Conservation (phyloP, 2,888 invertebrate species). For the Bombyx huttoni region DNA sequence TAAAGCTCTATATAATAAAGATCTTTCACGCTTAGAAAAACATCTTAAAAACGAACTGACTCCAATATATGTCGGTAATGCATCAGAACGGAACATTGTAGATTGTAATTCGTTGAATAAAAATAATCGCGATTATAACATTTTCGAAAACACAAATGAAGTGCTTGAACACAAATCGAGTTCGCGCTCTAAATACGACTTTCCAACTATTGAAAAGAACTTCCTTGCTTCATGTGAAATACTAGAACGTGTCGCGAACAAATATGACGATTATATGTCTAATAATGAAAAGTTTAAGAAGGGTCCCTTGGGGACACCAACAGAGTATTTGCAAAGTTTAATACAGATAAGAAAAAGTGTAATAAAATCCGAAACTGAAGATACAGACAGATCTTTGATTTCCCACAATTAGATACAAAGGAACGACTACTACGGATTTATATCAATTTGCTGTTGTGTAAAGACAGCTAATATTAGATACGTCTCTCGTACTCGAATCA, state of each 20-base stretch:
- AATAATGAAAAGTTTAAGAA: conserved; percentile 15
- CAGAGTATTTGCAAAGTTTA: conserved; percentile 71
- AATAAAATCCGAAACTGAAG: conserved; percentile 62
- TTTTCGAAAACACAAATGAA: not conserved
- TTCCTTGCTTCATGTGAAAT: conserved; percentile 40
- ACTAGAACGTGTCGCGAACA: conserved; percentile 35
- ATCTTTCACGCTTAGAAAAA: conserved; percentile 28
- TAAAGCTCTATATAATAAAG: conserved; percentile 27
- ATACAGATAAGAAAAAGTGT: conserved; percentile 69
- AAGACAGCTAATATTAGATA: no score
- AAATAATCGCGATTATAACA: not conserved
- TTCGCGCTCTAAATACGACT: conserved; percentile 8
- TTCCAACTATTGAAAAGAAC: conserved; percentile 32
- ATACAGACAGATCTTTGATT: conserved; percentile 15
- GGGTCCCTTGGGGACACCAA: conserved; percentile 43
- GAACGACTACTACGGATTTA: no score
- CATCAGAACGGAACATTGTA: not conserved
- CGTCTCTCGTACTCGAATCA: no score
- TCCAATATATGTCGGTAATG: not conserved
- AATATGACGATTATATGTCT: conserved; percentile 38
- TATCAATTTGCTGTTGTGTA: no score
- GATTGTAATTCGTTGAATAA: not conserved
- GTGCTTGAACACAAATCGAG: not conserved
- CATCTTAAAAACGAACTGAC: conserved; percentile 11
- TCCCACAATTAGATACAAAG: not conserved